A percentile compares a stretch with the other conserved stretches of the same genome.
Conservation (phyloP, 1,140 invertebrate genomes). For the Leptonema lineaticorne region DNA sequence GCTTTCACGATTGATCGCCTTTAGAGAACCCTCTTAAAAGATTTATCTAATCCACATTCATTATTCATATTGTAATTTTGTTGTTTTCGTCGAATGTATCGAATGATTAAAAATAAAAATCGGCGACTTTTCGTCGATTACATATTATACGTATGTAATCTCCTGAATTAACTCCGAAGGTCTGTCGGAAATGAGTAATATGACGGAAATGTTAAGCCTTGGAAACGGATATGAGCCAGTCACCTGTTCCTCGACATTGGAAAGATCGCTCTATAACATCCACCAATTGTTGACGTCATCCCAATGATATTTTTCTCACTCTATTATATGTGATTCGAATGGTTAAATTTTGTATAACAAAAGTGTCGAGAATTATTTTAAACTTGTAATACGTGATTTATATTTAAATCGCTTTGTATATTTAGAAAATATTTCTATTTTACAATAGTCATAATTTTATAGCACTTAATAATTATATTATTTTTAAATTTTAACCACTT, state of each 20-base stretch:
- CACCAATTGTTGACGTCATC: not conserved
- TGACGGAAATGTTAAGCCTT: constrained; percentile 16
- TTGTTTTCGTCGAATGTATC: not conserved
- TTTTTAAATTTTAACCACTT: not conserved
- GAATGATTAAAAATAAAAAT: not conserved
- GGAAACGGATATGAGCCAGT: constrained; percentile 20
- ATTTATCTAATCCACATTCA: not conserved
- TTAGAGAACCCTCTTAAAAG: not conserved
- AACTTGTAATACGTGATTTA: not conserved
- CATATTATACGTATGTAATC: not conserved
- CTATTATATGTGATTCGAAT: not conserved
- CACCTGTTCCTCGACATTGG: not conserved
- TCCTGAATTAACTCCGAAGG: not conserved
- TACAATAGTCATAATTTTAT: not conserved
- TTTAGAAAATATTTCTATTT: not conserved
- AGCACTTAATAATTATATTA: not conserved
- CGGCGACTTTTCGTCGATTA: not conserved
- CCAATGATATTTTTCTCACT: not conserved
- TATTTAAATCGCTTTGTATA: not conserved
- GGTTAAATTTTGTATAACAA: not conserved
- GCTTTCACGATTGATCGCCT: not conserved
- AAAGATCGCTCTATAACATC: not conserved
- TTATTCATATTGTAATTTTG: not conserved
- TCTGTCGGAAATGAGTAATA: constrained; percentile 15
- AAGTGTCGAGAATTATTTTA: not conserved